phyloP scores from a whole-genome alignment of 2,888 invertebrate genomes.

The Margaritifera margaritifera region DNA sequence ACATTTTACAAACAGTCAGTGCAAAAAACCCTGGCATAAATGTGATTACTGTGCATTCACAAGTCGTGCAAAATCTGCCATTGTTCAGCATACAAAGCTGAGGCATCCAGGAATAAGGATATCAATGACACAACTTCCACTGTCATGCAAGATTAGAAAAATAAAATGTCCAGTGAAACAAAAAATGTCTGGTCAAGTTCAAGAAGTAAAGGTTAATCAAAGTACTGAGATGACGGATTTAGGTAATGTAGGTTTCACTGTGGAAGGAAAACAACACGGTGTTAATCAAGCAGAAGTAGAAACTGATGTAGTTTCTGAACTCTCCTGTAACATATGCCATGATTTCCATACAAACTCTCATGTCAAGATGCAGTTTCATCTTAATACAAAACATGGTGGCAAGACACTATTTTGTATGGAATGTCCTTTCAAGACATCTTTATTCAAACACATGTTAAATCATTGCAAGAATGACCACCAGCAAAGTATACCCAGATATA shows the following conservation, averaged over 20 bases:
- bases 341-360: too few relatives aligned
- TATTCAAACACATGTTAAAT: slow-evolving; percentile 38
- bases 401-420: slow-evolving; percentile 17
- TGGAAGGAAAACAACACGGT: too few relatives aligned
- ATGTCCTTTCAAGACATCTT: slow-evolving; percentile 37
- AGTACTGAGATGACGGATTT: too few relatives aligned
- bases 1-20: slow-evolving; percentile 35
- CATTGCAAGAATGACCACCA: slow-evolving; percentile 35
- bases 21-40: slow-evolving; percentile 30
- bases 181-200: not conserved
- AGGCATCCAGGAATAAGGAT: slow-evolving; percentile 26
- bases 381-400: slow-evolving; percentile 38
- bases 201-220: too few relatives aligned
- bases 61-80: slow-evolving; percentile 22
- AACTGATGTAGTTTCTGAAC: too few relatives aligned
- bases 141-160: slow-evolving; percentile 16
- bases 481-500: slow-evolving; percentile 13
- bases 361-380: slow-evolving; percentile 31
- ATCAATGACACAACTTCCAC: slow-evolving; percentile 11
- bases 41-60: slow-evolving; percentile 34
- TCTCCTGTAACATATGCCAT: too few relatives aligned
- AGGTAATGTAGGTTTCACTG: too few relatives aligned
- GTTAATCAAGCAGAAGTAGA: too few relatives aligned
- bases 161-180: slow-evolving; percentile 28
- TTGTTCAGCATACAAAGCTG: slow-evolving; percentile 21